These are phyloP conservation scores for Leptinotarsa peninsularis DNA, from an alignment of 2,888 invertebrate genomes.

Conservation along the genomic window DNA sequence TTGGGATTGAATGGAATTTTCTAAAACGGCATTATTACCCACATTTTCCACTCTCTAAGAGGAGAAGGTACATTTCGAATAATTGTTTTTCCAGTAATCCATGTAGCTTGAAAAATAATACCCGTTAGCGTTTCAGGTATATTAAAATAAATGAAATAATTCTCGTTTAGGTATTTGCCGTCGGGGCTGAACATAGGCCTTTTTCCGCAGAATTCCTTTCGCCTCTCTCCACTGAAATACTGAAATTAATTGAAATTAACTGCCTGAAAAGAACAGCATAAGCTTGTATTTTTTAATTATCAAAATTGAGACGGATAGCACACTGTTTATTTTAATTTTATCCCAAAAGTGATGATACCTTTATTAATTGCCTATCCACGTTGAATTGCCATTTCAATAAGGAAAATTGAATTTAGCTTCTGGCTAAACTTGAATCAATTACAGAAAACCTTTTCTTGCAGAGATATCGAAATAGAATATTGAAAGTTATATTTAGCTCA, in stretches of 20 bases:
- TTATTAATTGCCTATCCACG: conserved; percentile 37
- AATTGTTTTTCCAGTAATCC: conserved; percentile 36
- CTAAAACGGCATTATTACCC: background rate
- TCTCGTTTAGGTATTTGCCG: conserved; percentile 21
- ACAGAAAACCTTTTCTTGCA: background rate
- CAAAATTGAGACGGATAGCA: conserved; percentile 49
- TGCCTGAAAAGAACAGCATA: conserved; percentile 47
- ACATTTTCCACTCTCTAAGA: background rate
- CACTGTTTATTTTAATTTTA: conserved; percentile 48
- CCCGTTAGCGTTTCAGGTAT: conserved; percentile 42
- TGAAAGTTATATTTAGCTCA: too few species aligned
- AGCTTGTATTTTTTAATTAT: conserved; percentile 51
- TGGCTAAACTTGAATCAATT: background rate
- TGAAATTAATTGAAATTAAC: conserved; percentile 55
- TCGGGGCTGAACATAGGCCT: conserved; percentile 4
- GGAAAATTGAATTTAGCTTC: background rate
- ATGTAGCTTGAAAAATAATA: conserved; percentile 41
- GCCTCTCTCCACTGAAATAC: conserved; percentile 42
- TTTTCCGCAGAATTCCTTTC: conserved; percentile 24
- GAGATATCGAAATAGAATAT: too few species aligned
- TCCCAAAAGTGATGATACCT: conserved; percentile 41
- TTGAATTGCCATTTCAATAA: conserved; percentile 4
- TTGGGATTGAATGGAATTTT: background rate
- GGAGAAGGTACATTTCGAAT: conserved; percentile 22
- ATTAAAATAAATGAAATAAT: conserved; percentile 49